Base-by-base conservation (phyloP, 2,797 vertebrate species). In the Sebastes kiyomatsui region DNA sequence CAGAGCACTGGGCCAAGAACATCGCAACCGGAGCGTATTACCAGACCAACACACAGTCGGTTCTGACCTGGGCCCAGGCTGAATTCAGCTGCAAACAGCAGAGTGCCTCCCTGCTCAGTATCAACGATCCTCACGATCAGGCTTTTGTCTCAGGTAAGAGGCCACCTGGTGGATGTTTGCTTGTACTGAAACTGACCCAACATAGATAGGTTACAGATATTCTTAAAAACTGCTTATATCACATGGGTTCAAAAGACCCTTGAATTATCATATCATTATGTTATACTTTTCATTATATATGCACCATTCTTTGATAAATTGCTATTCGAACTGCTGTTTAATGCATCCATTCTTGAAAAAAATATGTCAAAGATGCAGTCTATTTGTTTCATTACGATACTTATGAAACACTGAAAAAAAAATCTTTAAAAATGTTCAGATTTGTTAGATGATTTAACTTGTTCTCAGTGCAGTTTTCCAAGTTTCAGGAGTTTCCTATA, bases 31-130 rank as follows among this genome's bases (percentile, higher is more conserved):
- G 95, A 71, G 86, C 94, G 0, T 95, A 88, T 82, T 99, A 98
- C 91, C 97, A 98, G 93, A 65, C 97, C 67, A 98, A 98, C 77
- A 61, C 73, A 46, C 91, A 95, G 9, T 90, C 97, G 4, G 95
- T 92, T 6, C 90, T 99, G 81, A 97, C 92, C 0, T 98, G 97
- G 97, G 79, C 96, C 12, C 96, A 99, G 85, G 97, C 97, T 18
- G 94, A 96, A n/a, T 87, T 83, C 87, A 99, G 98, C 92, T 99
- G 98, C 85, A 96, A 95, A 30, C 97, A 99, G 71, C 97, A 98
- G 87, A 77, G 87, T 0, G 95, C 96, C 1, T 93, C 96, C 4
- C 92, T 99, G 69, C 18, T 97, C 88, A 98, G 97, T 72, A 79
- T 99, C 85, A 94, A 88, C 0, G 96, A 98, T 46, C 87, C 97